phyloP scores from a whole-genome alignment of 2,888 invertebrate genomes.

The Lymantria monacha region DNA sequence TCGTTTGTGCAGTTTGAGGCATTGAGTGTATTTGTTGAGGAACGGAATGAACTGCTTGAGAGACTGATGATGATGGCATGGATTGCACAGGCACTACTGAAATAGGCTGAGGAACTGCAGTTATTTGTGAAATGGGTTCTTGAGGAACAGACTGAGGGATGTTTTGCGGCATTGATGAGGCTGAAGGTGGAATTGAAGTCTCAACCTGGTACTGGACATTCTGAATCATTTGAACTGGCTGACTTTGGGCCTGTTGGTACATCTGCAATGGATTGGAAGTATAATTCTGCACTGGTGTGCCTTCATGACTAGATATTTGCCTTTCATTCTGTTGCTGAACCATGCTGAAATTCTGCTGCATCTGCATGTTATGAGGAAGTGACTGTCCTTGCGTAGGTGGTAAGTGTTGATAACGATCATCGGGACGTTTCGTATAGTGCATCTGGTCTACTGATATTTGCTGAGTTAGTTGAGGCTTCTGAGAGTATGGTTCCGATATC shows the following conservation, averaged over 20 bases:
- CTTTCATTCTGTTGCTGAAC: slow-evolving; percentile 67
- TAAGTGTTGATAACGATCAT: slow-evolving; percentile 64
- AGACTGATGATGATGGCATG: slow-evolving; percentile 21
- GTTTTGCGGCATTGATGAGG: slow-evolving; percentile 37
- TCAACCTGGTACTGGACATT: slow-evolving; percentile 52
- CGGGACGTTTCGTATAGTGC: slow-evolving; percentile 59
- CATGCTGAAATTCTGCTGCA: slow-evolving; percentile 62
- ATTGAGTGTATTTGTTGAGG: slow-evolving; percentile 23
- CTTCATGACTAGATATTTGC: slow-evolving; percentile 79
- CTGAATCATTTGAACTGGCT: slow-evolving; percentile 47
- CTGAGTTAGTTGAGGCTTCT: slow-evolving; percentile 56
- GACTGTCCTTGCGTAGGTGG: slow-evolving; percentile 71
- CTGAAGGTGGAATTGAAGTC: slow-evolving; percentile 34
- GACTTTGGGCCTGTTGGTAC: slow-evolving; percentile 60
- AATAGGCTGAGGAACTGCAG: slow-evolving; percentile 39
- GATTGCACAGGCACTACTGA: slow-evolving; percentile 38
- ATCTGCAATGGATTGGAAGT: slow-evolving; percentile 72
- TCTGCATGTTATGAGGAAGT: slow-evolving; percentile 63
- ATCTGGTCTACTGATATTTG: slow-evolving; percentile 71
- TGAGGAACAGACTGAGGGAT: slow-evolving; percentile 32
- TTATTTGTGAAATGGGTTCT: slow-evolving; percentile 31
- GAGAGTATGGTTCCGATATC: slow-evolving; percentile 50
- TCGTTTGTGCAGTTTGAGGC: slow-evolving; percentile 25
- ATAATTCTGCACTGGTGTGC: slow-evolving; percentile 76
- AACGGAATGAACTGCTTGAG: slow-evolving; percentile 29